Evolutionary conservation across 2,113 vertebrate genomes (phyloP), one percentile per base, ranked within the genome.

Genomic region (Anoplopoma fimbria): DNA sequence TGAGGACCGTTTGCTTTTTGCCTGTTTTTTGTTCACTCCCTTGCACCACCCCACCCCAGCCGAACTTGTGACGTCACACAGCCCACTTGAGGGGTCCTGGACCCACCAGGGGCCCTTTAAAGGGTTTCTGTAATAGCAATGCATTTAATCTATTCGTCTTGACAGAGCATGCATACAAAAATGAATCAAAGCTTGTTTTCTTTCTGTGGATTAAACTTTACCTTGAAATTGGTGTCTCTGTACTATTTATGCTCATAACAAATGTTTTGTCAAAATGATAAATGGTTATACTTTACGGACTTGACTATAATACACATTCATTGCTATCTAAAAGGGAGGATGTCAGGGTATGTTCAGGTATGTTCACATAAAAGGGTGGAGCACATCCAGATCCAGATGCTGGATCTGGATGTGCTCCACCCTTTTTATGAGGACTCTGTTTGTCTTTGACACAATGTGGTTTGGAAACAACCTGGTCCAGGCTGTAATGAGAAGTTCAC

Each of bases 381-480:
- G n/a, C n/a, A n/a, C 4, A 72, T 42, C 2, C 25, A 27, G 7
- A 47, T 49, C 27, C 17, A n/a, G n/a, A n/a, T n/a, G n/a, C n/a
- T n/a, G n/a, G n/a, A n/a, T n/a, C n/a, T n/a, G n/a, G n/a, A n/a
- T n/a, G n/a, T n/a, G n/a, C 10, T 49, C 23, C 14, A 64, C 23
- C 31, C 29, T 9, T 33, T 57, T 33, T 72, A 33, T 2, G 1
- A 9, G n/a, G 12, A 33, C n/a, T 60, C 29, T 72, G 15, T 64
- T 64, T 36, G 31, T 40, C 64, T 75, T 42, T 72, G 17, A 15
- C 62, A 65, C 42, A 51, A 9, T 33, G 60, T 47, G 21, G 15
- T 73, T 74, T 38, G 17, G n/a, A 81, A 29, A 38, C 58, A n/a
- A 31, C 34, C 21, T 64, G 25, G 33, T 79, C 68, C n/a, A 13